Percentiles rank a stretch among this genome's conserved stretches.
These are phyloP conservation scores for Rhopilema esculentum DNA, from an alignment of 30 jellyfish, hydroid and myxozoan species.

Conservation along the genomic window DNA sequence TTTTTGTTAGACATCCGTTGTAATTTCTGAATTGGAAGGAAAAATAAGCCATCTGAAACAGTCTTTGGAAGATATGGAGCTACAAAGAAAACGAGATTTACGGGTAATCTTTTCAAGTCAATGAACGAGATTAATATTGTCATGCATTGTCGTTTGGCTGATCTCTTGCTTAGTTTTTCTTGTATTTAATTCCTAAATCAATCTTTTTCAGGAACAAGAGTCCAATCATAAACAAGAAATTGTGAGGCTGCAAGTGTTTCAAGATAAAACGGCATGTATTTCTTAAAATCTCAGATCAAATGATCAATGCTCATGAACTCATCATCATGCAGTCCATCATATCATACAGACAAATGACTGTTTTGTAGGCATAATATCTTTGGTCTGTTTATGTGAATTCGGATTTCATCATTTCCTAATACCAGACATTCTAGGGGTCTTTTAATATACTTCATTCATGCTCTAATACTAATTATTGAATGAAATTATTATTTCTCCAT, in stretches of 20 bases:
- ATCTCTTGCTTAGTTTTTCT: neutral
- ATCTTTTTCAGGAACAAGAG: slow-evolving; percentile 46
- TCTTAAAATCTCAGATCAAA: no score
- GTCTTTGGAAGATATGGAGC: slow-evolving; percentile 69
- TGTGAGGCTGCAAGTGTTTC: slow-evolving; percentile 24
- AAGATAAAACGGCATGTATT: slow-evolving; percentile 63
- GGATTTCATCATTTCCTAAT: no score
- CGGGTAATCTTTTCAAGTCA: slow-evolving; percentile 28
- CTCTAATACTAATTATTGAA: no score
- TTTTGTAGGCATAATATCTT: no score
- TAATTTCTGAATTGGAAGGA: slow-evolving; percentile 60
- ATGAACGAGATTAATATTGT: neutral
- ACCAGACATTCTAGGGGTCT: no score
- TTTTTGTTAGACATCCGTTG: slow-evolving; percentile 63
- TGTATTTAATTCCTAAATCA: no score
- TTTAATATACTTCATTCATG: no score
- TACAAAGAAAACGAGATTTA: slow-evolving; percentile 68
- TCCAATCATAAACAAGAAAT: slow-evolving; percentile 56
- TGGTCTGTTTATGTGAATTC: no score
- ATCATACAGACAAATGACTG: no score
- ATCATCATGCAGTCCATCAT: no score
- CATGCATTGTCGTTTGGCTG: neutral
- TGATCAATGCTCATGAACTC: no score
- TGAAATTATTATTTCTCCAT: no score
- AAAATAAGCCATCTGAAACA: slow-evolving; percentile 55